phyloP scores from a whole-genome alignment of 2,797 vertebrate genomes.

The Peromyscus nudipes region DNA sequence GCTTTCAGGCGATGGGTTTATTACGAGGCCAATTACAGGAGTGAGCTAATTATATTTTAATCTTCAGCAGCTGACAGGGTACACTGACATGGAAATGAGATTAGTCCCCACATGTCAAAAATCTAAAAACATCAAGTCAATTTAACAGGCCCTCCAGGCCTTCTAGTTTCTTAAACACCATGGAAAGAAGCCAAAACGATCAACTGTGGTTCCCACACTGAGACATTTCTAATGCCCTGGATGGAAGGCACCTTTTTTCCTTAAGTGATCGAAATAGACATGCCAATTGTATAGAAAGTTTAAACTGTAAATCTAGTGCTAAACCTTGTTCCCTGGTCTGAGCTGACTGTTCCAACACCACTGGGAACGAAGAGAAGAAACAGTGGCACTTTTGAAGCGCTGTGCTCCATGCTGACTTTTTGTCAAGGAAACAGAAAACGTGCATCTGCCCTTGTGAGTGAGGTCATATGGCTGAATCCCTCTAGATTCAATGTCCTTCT shows the following conservation, averaged over 20 bases:
- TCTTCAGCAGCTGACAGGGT: conserved; percentile 70
- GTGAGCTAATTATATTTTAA: conserved; percentile 77
- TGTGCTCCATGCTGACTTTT: neutral
- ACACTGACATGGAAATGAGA: conserved; percentile 73
- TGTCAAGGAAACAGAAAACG: neutral
- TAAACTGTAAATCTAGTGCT: conserved; percentile 61
- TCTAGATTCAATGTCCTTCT: neutral
- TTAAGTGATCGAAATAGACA: conserved; percentile 52
- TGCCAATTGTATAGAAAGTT: conserved; percentile 53
- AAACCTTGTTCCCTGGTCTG: neutral
- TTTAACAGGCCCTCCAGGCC: conserved; percentile 60
- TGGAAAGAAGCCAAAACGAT: conserved; percentile 70
- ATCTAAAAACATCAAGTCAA: conserved; percentile 70
- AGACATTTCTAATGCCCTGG: conserved; percentile 48
- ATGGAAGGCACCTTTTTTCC: conserved; percentile 52
- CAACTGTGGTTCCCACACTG: neutral
- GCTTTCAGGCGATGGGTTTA: conserved; percentile 64
- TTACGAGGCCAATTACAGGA: conserved; percentile 67
- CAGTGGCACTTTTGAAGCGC: neutral
- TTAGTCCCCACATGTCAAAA: conserved; percentile 74
- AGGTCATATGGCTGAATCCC: neutral
- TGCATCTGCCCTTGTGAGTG: neutral
- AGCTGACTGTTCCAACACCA: neutral
- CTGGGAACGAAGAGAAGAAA: neutral
- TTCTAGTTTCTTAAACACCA: conserved; percentile 64